A percentile compares a stretch with the other conserved stretches of the same genome.
These are phyloP conservation scores for Dipodomys ordii DNA, from an alignment of 2,113 vertebrate genomes.

Conservation along the genomic window DNA sequence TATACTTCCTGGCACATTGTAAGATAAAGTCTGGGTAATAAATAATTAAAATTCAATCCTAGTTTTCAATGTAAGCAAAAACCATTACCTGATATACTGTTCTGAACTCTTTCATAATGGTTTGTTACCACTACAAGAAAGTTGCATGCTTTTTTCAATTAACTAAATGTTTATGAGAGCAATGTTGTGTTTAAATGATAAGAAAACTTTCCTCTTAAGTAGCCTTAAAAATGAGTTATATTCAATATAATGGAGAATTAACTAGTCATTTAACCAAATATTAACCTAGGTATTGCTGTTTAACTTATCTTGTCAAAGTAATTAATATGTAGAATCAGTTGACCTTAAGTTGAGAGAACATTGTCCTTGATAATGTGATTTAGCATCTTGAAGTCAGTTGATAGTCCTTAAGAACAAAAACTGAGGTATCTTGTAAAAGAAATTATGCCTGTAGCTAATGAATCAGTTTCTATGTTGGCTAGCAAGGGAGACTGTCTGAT, in stretches of 20 bases:
- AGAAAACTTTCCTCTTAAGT: neutral
- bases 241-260: neutral
- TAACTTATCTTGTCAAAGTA: neutral
- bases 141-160: neutral
- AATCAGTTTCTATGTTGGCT: neutral
- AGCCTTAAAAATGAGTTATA: neutral
- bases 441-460: neutral
- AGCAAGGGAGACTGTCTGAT: too few relatives aligned
- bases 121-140: conserved; percentile 45
- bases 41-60: conserved; percentile 60
- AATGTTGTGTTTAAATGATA: neutral
- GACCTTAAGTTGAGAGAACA: neutral
- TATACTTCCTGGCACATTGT: conserved; percentile 7
- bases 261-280: conserved; percentile 15
- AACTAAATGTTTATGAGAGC: conserved; percentile 11
- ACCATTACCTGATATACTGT: conserved; percentile 16
- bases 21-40: conserved; percentile 36
- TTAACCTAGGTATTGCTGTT: neutral
- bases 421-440: neutral
- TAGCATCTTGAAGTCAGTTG: neutral
- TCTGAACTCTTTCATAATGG: conserved; percentile 46
- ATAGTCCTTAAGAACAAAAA: neutral
- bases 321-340: neutral
- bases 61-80: conserved; percentile 52
- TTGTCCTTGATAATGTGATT: neutral